Percentiles rank a stretch among this genome's conserved stretches.
These are phyloP conservation scores for Agonum fuliginosum DNA, from an alignment of 2,888 invertebrate species.

Conservation along the genomic window DNA sequence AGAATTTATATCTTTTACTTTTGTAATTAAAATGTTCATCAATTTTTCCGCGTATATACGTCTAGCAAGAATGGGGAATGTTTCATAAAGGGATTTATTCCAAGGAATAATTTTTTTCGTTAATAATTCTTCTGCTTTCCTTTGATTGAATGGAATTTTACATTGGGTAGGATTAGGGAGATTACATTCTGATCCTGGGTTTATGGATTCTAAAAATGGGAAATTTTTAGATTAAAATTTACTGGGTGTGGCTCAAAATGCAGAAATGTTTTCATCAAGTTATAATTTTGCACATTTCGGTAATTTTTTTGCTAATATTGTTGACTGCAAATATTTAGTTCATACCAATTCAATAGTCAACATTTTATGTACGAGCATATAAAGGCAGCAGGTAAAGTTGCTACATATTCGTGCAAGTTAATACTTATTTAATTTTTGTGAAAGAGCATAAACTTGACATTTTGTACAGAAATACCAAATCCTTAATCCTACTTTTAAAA, in stretches of 20 bases:
- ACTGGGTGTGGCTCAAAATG: conserved; percentile 6
- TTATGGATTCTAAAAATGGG: conserved; percentile 38
- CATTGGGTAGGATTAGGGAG: conserved; percentile 30
- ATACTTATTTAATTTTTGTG: too few species aligned
- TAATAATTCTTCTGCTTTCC: conserved; percentile 10
- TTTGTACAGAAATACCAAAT: too few species aligned
- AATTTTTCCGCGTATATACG: conserved; percentile 3
- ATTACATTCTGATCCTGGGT: conserved; percentile 41
- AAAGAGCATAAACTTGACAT: too few species aligned
- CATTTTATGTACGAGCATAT: too few species aligned
- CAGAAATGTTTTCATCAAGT: neutral
- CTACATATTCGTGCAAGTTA: too few species aligned
- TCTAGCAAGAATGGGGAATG: neutral
- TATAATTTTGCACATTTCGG: neutral
- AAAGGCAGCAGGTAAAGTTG: too few species aligned
- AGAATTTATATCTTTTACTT: conserved; percentile 18
- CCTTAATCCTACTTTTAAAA: too few species aligned
- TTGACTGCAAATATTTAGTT: too few species aligned
- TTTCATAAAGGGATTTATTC: conserved; percentile 26
- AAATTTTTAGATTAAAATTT: conserved; percentile 45
- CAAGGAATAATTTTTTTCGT: conserved; percentile 3
- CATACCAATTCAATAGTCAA: too few species aligned
- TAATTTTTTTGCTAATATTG: too few species aligned
- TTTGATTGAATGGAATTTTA: conserved; percentile 44
- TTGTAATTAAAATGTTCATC: conserved; percentile 29